phyloP scores from a whole-genome alignment of 2,113 vertebrate genomes.

The Erpornis zantholeuca region DNA sequence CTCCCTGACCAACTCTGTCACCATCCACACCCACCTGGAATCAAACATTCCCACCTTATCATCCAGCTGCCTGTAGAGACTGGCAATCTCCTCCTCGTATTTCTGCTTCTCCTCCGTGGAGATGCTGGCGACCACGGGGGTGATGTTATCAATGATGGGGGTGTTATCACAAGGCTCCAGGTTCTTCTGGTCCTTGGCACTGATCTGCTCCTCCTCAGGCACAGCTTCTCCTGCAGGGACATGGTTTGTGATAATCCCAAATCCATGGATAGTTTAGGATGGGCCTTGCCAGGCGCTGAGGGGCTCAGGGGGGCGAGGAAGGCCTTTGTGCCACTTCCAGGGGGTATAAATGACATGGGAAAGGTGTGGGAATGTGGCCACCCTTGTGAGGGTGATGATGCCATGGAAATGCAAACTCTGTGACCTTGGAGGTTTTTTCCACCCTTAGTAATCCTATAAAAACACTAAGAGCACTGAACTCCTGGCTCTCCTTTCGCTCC shows the following conservation, averaged over 20 bases:
- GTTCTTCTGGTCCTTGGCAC: conserved; percentile 85
- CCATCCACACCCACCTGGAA: not conserved
- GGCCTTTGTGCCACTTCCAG: not conserved
- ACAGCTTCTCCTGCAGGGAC: conserved; percentile 82
- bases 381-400: rapidly evolving
- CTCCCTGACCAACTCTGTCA: too few relatives aligned
- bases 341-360: rapidly evolving
- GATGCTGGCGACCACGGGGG: conserved; percentile 66
- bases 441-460: not conserved
- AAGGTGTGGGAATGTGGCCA: not conserved
- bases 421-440: not conserved
- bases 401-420: not conserved
- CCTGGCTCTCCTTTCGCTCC: not conserved
- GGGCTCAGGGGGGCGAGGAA: not conserved
- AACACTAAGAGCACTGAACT: not conserved
- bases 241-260: rapidly evolving
- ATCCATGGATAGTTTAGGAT: rapidly evolving
- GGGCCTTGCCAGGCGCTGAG: not conserved
- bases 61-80: conserved; percentile 90
- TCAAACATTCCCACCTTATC: conserved; percentile 79
- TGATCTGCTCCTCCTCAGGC: conserved; percentile 88
- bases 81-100: conserved; percentile 83
- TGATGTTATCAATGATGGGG: conserved; percentile 80
- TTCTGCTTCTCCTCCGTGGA: conserved; percentile 79
- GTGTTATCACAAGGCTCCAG: conserved; percentile 84